Base-by-base conservation (phyloP, 2,888 invertebrate genomes). In the Lasioglossum figueresi region DNA sequence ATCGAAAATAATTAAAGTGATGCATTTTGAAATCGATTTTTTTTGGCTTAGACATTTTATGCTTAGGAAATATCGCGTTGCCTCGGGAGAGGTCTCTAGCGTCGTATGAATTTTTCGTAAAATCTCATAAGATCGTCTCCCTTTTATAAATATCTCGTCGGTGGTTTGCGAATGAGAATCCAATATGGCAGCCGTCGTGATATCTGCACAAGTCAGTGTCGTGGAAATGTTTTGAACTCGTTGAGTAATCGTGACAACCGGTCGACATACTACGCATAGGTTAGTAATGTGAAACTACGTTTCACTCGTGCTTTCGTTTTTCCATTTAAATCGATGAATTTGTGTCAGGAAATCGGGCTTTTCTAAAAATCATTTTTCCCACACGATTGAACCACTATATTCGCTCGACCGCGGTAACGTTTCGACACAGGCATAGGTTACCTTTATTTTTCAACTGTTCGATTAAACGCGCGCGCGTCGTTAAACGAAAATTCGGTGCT, bases 251-350 rank as follows among this genome's bases (percentile, higher is more conserved):
- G 93, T 90, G 92, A 92, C 92, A 90, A 92, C 90, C 92, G 92
- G 90, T 93, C 91, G 91, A 91, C 92, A 88, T 92, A 89, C 91
- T 90, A 88, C 90, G 91, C 89, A 91, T 93, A 94, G 94, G 94
- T 94, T 92, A 93, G 94, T 94, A 92, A 80, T 87, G 76, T 63
- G 72, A 80, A 77, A 72, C 59, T 73, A 87, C 81, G 78, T 31
- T 56, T 76, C 75, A 74, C 77, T 66, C 23, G 79, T 71, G 81
- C 31, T 63, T 45, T 43, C n/a, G 59, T 76, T 37, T 83, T 56
- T 31, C 37, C 40, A 48, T 75, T 71, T 19, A 27, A 76, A 75
- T 83, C 80, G 72, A 48, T 56, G 73, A 68, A 80, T 81, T 84
- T 84, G 86, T 88, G 88, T 91, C 90, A 88, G 80, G 83, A 85